phyloP scores from a whole-genome alignment of 1,140 invertebrate genomes.

The Philotrypesis tridentata region DNA sequence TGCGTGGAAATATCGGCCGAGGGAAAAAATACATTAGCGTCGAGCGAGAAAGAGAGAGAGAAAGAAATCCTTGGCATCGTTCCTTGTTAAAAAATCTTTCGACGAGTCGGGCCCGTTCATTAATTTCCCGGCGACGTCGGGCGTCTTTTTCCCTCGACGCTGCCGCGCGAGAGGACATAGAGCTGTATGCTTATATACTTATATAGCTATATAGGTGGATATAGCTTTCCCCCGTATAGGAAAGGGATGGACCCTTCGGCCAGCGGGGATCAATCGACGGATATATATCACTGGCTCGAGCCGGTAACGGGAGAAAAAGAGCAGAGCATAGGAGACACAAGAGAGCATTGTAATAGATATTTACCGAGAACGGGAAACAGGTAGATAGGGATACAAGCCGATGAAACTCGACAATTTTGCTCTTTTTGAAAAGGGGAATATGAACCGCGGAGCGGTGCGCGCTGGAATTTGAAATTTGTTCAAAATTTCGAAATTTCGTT shows the following conservation, averaged over 20 bases:
- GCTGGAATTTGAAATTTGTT: no score
- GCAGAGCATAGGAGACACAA: background rate
- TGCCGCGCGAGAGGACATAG: background rate
- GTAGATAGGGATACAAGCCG: background rate
- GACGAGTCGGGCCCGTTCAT: slow-evolving; percentile 4
- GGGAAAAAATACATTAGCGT: slow-evolving; percentile 1
- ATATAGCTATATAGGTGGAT: background rate
- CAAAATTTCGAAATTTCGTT: no score
- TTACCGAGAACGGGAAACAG: slow-evolving; percentile 2
- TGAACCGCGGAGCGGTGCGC: no score
- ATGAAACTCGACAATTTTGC: background rate
- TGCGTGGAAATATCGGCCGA: background rate
- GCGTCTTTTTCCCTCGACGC: slow-evolving; percentile 15
- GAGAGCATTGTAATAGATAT: slow-evolving; percentile 29
- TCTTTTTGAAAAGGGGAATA: background rate
- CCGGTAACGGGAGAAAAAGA: slow-evolving; percentile 14
- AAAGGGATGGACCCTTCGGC: slow-evolving; percentile 31
- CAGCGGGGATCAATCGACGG: slow-evolving; percentile 23
- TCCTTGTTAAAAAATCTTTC: slow-evolving; percentile 34
- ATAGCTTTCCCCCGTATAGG: background rate
- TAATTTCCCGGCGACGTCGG: slow-evolving; percentile 26
- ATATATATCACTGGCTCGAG: slow-evolving; percentile 21
- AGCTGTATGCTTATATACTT: background rate
- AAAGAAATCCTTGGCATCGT: background rate
- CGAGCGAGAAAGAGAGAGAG: no score